Percentiles rank a stretch among this genome's conserved stretches.
Conservation (phyloP, 2,113 vertebrate genomes). For the Clinocottus analis region DNA sequence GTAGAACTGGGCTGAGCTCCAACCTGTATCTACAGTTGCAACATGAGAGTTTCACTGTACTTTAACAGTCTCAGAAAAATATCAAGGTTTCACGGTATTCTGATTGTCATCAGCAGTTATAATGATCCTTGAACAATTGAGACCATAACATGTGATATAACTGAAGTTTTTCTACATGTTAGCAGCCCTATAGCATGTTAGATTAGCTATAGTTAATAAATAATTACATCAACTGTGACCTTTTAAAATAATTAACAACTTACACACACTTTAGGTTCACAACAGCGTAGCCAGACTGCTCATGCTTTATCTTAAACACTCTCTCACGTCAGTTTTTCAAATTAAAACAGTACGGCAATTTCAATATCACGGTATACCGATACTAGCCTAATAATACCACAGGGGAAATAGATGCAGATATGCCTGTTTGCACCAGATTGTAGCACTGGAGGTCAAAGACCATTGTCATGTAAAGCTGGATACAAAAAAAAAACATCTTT, state of each 20-base stretch:
- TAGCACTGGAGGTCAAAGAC: constrained; percentile 30
- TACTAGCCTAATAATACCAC: background rate
- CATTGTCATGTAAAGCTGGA: constrained; percentile 28
- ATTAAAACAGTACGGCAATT: background rate
- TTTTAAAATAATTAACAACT: background rate
- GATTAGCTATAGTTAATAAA: background rate
- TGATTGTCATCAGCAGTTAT: background rate
- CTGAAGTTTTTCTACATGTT: background rate
- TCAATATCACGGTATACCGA: background rate
- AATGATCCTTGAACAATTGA: background rate
- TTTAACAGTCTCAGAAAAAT: background rate
- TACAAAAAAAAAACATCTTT: constrained; percentile 6
- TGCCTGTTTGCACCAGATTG: constrained; percentile 33
- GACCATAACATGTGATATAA: background rate
- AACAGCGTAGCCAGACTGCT: background rate
- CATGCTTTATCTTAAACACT: background rate
- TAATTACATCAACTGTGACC: background rate
- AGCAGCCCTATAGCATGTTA: background rate
- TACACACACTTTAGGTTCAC: background rate
- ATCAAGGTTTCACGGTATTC: background rate
- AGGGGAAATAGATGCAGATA: constrained; percentile 25
- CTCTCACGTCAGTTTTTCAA: background rate
- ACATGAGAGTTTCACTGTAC: background rate
- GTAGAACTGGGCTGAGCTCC: constrained; percentile 65
- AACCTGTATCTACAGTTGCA: constrained; percentile 24